These are phyloP conservation scores for Pelobates fuscus DNA, from an alignment of 2,113 vertebrate genomes.

Conservation along the genomic window DNA sequence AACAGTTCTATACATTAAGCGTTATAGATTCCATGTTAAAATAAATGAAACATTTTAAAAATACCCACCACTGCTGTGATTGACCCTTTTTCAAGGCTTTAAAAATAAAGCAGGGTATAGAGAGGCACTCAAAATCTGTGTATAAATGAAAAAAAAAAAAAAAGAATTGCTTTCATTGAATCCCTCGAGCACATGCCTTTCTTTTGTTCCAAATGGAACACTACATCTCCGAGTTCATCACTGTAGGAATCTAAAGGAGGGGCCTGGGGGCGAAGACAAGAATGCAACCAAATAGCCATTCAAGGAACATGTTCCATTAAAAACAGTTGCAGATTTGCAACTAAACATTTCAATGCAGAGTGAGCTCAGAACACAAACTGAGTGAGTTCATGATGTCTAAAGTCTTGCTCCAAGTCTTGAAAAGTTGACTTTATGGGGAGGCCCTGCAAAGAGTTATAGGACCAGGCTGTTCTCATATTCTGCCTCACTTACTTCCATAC, in stretches of 20 bases:
- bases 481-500: too few relatives aligned
- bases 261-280: constrained; percentile 3
- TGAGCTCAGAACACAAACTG: constrained; percentile 47
- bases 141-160: constrained; percentile 35
- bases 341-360: constrained; percentile 41
- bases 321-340: constrained; percentile 35
- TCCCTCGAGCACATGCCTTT: constrained; percentile 28
- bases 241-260: constrained; percentile 16
- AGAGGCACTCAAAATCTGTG: constrained; percentile 10
- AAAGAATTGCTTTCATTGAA: constrained; percentile 30
- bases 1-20: too few relatives aligned
- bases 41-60: too few relatives aligned
- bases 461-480: too few relatives aligned
- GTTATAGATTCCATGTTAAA: too few relatives aligned
- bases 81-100: constrained; percentile 12
- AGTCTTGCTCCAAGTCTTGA: not conserved
- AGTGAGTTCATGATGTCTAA: not conserved
- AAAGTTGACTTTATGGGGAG: too few relatives aligned
- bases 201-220: constrained; percentile 36
- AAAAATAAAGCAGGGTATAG: not conserved
- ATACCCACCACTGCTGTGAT: too few relatives aligned
- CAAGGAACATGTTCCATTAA: constrained; percentile 59
- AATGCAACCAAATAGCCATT: constrained; percentile 53
- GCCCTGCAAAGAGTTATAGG: too few relatives aligned
- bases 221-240: constrained; percentile 23